Evolutionary conservation across 2,113 vertebrate species (phyloP).

Genomic region (Ctenomys sociabilis): DNA sequence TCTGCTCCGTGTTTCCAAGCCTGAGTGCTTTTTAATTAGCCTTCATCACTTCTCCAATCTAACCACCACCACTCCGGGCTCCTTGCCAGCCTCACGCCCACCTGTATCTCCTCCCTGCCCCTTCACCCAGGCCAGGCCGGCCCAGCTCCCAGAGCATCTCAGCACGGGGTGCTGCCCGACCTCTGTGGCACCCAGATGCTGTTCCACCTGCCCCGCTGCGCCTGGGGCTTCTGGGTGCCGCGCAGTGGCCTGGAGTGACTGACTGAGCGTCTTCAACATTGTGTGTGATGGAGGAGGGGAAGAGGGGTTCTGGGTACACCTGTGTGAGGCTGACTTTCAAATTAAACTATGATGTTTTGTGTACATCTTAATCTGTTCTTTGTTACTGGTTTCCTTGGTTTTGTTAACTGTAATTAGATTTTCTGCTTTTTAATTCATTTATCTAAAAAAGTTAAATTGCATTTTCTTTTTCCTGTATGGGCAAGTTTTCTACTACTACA

Average conservation of each 20-base stretch:
- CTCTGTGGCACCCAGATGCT: background rate
- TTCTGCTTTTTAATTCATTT: conserved; percentile 19
- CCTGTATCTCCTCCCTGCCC: background rate
- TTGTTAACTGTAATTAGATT: background rate
- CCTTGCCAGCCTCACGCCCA: background rate
- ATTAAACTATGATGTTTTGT: background rate
- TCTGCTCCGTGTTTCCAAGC: conserved; percentile 1
- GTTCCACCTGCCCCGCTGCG: background rate
- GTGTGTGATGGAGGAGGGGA: accelerated
- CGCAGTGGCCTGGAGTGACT: background rate
- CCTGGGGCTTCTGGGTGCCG: background rate
- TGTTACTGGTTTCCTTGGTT: background rate
- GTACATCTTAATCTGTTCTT: background rate
- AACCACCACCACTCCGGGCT: background rate
- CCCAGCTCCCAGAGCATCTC: background rate
- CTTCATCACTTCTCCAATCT: background rate
- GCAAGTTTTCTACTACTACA: background rate
- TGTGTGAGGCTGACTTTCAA: background rate
- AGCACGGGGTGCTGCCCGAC: background rate
- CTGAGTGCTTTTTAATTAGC: conserved; percentile 58
- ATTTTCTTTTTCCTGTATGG: background rate
- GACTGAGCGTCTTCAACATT: background rate
- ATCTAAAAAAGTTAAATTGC: background rate
- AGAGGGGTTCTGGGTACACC: accelerated
- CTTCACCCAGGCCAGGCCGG: background rate